phyloP scores from a whole-genome alignment of 2,888 invertebrate species.

The Cordilura impudica region DNA sequence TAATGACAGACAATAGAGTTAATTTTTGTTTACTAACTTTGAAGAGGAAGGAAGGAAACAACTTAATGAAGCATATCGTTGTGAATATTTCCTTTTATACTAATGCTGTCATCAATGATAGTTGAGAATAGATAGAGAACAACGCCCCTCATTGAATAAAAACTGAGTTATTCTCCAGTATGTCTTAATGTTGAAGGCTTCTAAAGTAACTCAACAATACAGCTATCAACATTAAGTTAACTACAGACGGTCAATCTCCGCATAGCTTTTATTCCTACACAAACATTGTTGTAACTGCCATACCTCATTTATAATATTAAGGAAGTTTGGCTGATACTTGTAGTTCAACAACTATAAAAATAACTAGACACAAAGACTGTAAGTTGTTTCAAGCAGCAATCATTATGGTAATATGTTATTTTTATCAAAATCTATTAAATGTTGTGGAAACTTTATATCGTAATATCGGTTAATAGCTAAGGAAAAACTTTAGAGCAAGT shows the following conservation, averaged over 20 bases:
- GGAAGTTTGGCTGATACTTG: background rate
- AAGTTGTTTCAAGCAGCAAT: background rate
- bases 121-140: background rate
- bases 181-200: too few species aligned
- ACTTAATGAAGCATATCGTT: slow-evolving; percentile 2
- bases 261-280: background rate
- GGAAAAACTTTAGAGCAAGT: too few species aligned
- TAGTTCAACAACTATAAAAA: background rate
- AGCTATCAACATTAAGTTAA: background rate
- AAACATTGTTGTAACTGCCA: background rate
- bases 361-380: background rate
- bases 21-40: background rate
- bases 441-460: too few species aligned
- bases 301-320: background rate
- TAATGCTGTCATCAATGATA: background rate
- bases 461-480: too few species aligned
- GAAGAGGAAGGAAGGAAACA: background rate
- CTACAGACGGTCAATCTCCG: background rate
- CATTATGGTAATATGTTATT: background rate
- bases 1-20: background rate
- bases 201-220: too few species aligned
- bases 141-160: background rate
- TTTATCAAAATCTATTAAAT: background rate
- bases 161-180: background rate
- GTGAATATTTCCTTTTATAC: background rate